Evolutionary conservation across 2,888 invertebrate genomes (phyloP).

Genomic region (Nymphalis polychloros): DNA sequence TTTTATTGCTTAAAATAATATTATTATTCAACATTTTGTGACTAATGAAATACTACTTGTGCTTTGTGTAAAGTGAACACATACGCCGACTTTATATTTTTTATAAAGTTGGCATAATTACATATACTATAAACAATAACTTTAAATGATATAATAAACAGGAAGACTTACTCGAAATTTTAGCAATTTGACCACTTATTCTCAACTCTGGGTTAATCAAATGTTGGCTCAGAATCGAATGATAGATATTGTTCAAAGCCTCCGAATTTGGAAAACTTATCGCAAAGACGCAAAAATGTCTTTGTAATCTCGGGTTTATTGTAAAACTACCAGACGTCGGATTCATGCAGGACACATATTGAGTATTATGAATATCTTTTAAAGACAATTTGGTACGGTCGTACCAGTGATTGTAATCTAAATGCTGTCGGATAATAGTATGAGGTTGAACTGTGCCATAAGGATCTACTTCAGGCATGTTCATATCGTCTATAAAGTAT

Average conservation of each 20-base stretch:
- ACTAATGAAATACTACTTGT: background rate
- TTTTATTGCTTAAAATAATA: background rate
- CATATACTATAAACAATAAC: too few relatives aligned
- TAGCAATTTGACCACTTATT: constrained; percentile 86
- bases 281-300: constrained; percentile 94
- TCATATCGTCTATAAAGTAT: constrained; percentile 98
- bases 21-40: background rate
- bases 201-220: constrained; percentile 90
- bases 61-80: background rate
- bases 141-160: background rate
- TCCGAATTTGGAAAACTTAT: constrained; percentile 91
- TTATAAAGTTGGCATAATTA: too few relatives aligned
- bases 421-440: constrained; percentile 95
- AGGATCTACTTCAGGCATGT: constrained; percentile 95
- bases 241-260: constrained; percentile 93
- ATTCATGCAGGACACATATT: constrained; percentile 98
- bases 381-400: constrained; percentile 91
- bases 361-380: constrained; percentile 98
- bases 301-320: constrained; percentile 95
- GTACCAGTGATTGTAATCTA: constrained; percentile 97
- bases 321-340: constrained; percentile 98
- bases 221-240: constrained; percentile 93
- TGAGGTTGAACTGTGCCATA: constrained; percentile 99
- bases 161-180: constrained; percentile 78
- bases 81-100: background rate